Evolutionary conservation across 2,888 invertebrate genomes (phyloP).

Genomic region (Macropis europaea): DNA sequence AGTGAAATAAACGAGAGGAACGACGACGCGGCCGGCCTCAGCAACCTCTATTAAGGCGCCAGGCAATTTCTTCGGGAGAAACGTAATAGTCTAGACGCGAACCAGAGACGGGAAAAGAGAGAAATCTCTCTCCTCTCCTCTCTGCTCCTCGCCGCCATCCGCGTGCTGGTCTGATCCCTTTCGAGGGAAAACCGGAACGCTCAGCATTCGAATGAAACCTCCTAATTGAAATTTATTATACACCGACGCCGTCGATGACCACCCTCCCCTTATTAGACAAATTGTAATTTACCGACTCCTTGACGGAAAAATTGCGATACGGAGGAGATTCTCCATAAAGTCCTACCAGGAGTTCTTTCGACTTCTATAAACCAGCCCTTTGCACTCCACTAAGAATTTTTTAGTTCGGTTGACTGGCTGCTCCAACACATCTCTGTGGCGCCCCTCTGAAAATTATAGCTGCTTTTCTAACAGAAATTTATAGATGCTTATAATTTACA

Average conservation of each 20-base stretch:
- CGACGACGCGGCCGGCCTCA: not conserved
- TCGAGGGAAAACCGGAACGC: conserved; percentile 3
- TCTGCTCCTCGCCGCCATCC: not conserved
- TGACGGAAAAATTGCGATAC: not conserved
- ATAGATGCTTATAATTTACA: no score
- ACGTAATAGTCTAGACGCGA: conserved; percentile 43
- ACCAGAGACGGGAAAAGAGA: conserved; percentile 1
- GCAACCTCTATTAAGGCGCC: conserved; percentile 37
- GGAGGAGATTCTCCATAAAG: no score
- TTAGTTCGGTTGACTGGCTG: no score
- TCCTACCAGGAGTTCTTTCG: no score
- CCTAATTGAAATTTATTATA: conserved; percentile 6
- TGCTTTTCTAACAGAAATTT: no score
- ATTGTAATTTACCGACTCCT: not conserved
- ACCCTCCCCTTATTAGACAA: not conserved
- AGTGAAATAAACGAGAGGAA: conserved; percentile 47
- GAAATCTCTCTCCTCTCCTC: not conserved
- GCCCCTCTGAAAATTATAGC: no score
- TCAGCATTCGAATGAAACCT: not conserved
- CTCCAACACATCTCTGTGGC: no score
- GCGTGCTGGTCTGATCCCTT: not conserved
- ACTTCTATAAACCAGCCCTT: no score
- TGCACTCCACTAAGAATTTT: no score
- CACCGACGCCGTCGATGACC: not conserved
- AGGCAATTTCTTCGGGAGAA: conserved; percentile 44